A percentile compares a stretch with the other conserved stretches of the same genome.
Evolutionary conservation across 1,140 invertebrate genomes (phyloP).

Genomic region (Drosophila ironensis): DNA sequence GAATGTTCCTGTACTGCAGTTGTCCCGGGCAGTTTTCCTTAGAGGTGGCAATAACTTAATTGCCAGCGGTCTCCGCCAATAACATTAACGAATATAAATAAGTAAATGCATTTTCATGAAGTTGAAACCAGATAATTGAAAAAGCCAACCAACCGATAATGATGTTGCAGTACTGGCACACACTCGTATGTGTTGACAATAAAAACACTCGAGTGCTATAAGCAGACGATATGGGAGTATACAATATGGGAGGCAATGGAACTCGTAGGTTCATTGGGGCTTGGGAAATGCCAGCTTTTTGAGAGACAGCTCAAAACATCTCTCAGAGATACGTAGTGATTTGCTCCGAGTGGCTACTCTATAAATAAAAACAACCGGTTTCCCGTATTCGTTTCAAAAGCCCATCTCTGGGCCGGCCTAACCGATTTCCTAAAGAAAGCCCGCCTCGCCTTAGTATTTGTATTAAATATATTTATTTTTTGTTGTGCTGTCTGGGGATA

Average conservation of each 20-base stretch:
- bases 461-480: slow-evolving; percentile 36
- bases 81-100: not conserved
- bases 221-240: slow-evolving; percentile 10
- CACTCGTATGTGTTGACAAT: too few species aligned
- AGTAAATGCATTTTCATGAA: slow-evolving; percentile 9
- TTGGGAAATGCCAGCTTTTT: slow-evolving; percentile 76
- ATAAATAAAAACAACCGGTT: slow-evolving; percentile 56
- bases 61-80: not conserved
- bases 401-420: slow-evolving; percentile 21
- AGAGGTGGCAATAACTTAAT: not conserved
- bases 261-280: slow-evolving; percentile 49
- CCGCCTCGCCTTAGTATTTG: slow-evolving; percentile 13
- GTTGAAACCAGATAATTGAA: slow-evolving; percentile 31
- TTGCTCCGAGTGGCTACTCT: slow-evolving; percentile 10
- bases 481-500: slow-evolving; percentile 31
- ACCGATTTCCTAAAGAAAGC: slow-evolving; percentile 37
- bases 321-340: slow-evolving; percentile 4
- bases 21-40: not conserved
- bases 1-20: too few species aligned
- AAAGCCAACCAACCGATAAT: slow-evolving; percentile 51
- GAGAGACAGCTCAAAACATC: slow-evolving; percentile 36
- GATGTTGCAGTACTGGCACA: slow-evolving; percentile 44
- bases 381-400: slow-evolving; percentile 1
- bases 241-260: not conserved
- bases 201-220: slow-evolving; percentile 18